These are phyloP conservation scores for Mandrillus leucophaeus DNA, from an alignment of 2,113 vertebrate genomes.

Conservation along the genomic window DNA sequence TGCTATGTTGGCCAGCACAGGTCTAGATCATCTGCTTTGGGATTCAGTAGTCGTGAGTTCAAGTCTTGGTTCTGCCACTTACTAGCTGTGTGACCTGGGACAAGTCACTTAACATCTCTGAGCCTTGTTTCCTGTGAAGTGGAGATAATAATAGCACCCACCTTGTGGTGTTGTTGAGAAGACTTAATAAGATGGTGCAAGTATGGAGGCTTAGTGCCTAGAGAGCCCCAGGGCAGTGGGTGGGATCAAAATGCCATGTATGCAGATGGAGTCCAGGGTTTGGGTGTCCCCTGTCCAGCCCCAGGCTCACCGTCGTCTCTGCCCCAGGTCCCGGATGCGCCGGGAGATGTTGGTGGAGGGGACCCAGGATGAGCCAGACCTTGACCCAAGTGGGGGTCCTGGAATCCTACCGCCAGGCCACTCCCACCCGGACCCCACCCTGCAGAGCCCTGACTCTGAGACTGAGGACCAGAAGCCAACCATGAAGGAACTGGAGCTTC, in stretches of 20 bases:
- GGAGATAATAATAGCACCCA: not conserved
- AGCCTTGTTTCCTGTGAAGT: not conserved
- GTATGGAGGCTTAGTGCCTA: not conserved
- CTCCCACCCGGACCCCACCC: constrained; percentile 77
- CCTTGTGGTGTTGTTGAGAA: not conserved
- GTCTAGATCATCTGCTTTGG: not conserved
- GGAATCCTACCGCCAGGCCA: constrained; percentile 61
- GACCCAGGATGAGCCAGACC: constrained; percentile 92
- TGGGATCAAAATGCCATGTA: not conserved
- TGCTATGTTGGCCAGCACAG: not conserved
- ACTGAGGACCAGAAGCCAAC: constrained; percentile 88
- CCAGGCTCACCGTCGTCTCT: constrained; percentile 26
- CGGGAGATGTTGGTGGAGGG: constrained; percentile 97
- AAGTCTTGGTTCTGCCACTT: not conserved
- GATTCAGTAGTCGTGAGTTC: not conserved
- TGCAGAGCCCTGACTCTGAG: constrained; percentile 89
- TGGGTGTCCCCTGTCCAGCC: not conserved
- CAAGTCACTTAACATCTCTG: not conserved
- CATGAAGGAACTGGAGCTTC: constrained; percentile 67
- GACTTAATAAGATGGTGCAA: not conserved
- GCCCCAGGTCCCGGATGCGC: constrained; percentile 96
- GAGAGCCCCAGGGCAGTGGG: not conserved
- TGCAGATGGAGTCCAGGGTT: not conserved
- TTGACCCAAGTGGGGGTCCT: constrained; percentile 84
- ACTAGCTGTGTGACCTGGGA: not conserved